Conservation (phyloP, 1,140 invertebrate species). For the Drosophila asahinai region DNA sequence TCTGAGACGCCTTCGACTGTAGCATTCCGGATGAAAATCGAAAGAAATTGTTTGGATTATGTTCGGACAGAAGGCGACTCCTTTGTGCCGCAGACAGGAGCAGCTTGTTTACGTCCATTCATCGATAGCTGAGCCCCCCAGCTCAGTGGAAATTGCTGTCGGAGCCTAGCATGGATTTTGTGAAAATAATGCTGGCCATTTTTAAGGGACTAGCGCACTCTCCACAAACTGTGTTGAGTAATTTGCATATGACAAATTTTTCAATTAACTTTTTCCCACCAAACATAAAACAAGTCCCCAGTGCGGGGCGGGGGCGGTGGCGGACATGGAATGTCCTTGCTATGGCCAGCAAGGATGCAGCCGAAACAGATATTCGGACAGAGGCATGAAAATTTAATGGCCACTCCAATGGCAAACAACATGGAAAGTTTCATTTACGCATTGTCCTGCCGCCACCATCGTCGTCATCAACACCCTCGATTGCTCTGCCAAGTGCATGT, state of each 20-base stretch:
- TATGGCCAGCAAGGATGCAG: slow-evolving; percentile 11
- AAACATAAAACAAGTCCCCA: slow-evolving; percentile 58
- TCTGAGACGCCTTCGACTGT: slow-evolving; percentile 40
- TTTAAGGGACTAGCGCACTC: not conserved
- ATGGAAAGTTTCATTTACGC: slow-evolving; percentile 48
- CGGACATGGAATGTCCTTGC: slow-evolving; percentile 6
- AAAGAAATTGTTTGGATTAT: slow-evolving; percentile 68
- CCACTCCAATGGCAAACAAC: slow-evolving; percentile 52
- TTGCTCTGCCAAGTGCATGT: slow-evolving; percentile 35
- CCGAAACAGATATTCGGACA: slow-evolving; percentile 45
- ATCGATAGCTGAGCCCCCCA: slow-evolving; percentile 38
- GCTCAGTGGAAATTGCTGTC: slow-evolving; percentile 23
- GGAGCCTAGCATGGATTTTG: slow-evolving; percentile 31
- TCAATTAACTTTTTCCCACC: slow-evolving; percentile 62
- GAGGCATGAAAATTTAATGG: slow-evolving; percentile 55
- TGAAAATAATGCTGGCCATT: slow-evolving; percentile 25
- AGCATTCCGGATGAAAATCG: slow-evolving; percentile 51
- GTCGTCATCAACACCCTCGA: slow-evolving; percentile 28
- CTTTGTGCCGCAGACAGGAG: slow-evolving; percentile 18
- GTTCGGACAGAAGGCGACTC: slow-evolving; percentile 27
- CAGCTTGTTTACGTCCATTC: slow-evolving; percentile 36
- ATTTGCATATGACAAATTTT: slow-evolving; percentile 81
- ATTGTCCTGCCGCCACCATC: slow-evolving; percentile 31
- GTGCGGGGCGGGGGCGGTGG: not conserved
- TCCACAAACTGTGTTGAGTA: slow-evolving; percentile 15